Percentiles rank a stretch among this genome's conserved stretches.
Evolutionary conservation across 2,797 vertebrate species (phyloP).

Genomic region (Macropodus opercularis): DNA sequence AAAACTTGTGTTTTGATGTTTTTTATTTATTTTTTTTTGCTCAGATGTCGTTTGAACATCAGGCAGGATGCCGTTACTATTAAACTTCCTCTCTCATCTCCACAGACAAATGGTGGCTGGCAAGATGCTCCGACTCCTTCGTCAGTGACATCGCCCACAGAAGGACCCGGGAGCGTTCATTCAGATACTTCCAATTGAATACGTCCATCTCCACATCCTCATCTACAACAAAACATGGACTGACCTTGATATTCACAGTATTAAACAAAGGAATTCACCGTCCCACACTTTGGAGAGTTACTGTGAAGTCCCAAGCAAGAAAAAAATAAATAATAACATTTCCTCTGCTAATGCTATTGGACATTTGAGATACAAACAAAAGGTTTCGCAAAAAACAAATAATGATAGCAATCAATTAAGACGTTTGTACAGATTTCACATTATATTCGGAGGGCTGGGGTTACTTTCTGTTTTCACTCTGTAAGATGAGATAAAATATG

Average conservation of each 20-base stretch:
- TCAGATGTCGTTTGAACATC: not conserved
- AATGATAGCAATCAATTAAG: constrained; percentile 60
- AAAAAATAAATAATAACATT: constrained; percentile 67
- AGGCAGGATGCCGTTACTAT: not conserved
- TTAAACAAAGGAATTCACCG: constrained; percentile 73
- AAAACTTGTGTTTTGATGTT: not conserved
- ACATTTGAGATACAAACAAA: constrained; percentile 85
- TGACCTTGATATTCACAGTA: constrained; percentile 77
- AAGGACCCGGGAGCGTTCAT: constrained; percentile 99
- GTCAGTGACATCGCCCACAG: constrained; percentile 99
- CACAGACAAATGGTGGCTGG: constrained; percentile 98
- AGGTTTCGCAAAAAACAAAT: constrained; percentile 79
- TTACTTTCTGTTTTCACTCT: constrained; percentile 81
- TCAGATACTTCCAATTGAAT: constrained; percentile 99
- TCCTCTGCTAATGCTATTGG: constrained; percentile 78
- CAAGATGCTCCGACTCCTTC: constrained; percentile 98
- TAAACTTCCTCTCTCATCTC: constrained; percentile 24
- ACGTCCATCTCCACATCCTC: constrained; percentile 75
- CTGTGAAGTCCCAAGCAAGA: constrained; percentile 65
- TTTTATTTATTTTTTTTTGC: too few relatives aligned
- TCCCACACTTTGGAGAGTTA: constrained; percentile 62
- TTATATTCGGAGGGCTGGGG: constrained; percentile 84
- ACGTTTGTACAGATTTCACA: constrained; percentile 83
- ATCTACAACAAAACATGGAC: constrained; percentile 67
- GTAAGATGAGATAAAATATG: constrained; percentile 71